These are phyloP conservation scores for Chelonoidis abingdonii DNA, from an alignment of 2,113 vertebrate genomes.

Conservation along the genomic window DNA sequence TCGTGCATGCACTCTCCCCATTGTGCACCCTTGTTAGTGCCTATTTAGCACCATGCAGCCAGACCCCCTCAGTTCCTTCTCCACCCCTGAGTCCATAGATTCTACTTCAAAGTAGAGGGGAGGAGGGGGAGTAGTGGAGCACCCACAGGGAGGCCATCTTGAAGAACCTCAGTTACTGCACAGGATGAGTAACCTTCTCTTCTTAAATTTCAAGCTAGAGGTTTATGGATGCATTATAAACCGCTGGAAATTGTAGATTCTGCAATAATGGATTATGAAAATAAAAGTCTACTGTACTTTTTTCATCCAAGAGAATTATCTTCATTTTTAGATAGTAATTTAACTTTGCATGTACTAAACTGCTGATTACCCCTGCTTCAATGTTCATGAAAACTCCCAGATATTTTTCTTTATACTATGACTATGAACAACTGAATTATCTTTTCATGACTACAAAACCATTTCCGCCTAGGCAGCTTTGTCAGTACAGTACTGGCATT, in stretches of 20 bases:
- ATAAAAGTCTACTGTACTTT: not conserved
- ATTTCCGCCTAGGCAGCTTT: not conserved
- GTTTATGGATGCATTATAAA: not conserved
- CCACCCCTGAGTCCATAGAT: no score
- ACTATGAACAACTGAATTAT: not conserved
- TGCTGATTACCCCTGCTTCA: not conserved
- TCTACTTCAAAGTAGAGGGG: no score
- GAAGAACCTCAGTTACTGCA: no score
- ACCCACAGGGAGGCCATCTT: no score
- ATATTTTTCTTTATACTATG: rapidly evolving
- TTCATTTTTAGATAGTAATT: not conserved
- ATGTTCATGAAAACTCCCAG: not conserved
- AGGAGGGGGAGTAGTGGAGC: no score
- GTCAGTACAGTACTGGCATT: not conserved
- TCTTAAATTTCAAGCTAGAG: not conserved
- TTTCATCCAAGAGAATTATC: not conserved
- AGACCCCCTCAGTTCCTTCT: no score
- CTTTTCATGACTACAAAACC: rapidly evolving
- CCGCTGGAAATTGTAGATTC: not conserved
- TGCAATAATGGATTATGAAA: not conserved
- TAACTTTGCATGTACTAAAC: not conserved
- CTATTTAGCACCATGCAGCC: no score
- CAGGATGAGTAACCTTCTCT: no score
- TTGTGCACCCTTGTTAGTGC: no score
- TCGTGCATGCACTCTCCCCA: no score